Evolutionary conservation across 37 sponge, comb jelly and placozoan genomes (phyloP), one percentile per base, ranked within the genome.

Genomic region (Cladorhizidae sp.): DNA sequence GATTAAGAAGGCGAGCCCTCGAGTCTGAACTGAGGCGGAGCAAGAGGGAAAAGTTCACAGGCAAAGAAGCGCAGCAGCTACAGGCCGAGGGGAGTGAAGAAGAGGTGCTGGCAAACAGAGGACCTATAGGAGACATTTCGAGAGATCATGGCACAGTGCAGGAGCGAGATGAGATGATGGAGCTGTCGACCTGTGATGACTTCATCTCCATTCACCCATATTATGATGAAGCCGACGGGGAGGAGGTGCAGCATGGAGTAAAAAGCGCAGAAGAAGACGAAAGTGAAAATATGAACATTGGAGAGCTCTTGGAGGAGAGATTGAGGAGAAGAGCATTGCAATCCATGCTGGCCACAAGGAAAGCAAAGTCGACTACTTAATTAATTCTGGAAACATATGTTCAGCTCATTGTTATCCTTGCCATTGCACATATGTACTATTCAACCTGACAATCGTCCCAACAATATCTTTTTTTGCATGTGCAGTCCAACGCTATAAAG

Each of bases 321-420:
- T 62, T 87, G 51, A 75, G 88, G 37, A 50, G 81, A 58, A 80
- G 63, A 35, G 83, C 83, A 36, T 72, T 87, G 31, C 83, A 81
- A 71, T 80, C 88, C 21, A n/a, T 87, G 25, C 57, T 75, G 9
- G 69, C 74, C 18, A 80, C 43, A 54, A 74, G 62, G 26, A 54
- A 87, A 42, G 61, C 49, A 45, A 45, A 59, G 8, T 12, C 61
- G 6, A 17, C 28, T 5, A 28, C 61, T 59, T 59, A 17, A 54
- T 20, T n/a, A n/a, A n/a, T n/a, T n/a, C n/a, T n/a, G n/a, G n/a
- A 59, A 59, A 59, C n/a, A 38, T 67, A 67, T 67, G 36, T 38
- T 67, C 40, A 67, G 20, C 29, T 21, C n/a, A n/a, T n/a, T n/a
- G n/a, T n/a, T n/a, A n/a, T n/a, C n/a, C n/a, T n/a, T n/a, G n/a